Conservation (phyloP, 2,113 vertebrate species). For the Solea senegalensis region DNA sequence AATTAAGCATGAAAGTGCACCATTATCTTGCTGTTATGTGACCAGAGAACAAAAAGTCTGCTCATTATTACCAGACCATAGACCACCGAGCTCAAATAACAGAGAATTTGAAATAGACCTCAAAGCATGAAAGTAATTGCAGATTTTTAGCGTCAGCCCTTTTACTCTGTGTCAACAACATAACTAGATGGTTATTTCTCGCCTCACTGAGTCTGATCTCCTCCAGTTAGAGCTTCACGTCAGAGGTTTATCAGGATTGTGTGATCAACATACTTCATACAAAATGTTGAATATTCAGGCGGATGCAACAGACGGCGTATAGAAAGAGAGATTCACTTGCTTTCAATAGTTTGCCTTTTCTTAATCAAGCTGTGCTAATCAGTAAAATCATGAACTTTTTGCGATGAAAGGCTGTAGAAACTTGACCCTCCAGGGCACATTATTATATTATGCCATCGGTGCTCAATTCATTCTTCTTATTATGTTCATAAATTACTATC, state of each 20-base stretch:
- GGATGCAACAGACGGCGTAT: too few relatives aligned
- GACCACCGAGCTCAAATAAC: slow-evolving; percentile 6
- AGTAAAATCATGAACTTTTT: slow-evolving; percentile 11
- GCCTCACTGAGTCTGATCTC: slow-evolving; percentile 8
- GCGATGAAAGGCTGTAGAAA: slow-evolving; percentile 11
- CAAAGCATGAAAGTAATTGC: not conserved
- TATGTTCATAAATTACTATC: too few relatives aligned
- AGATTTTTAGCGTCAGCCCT: too few relatives aligned
- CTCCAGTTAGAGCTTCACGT: not conserved
- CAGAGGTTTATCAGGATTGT: not conserved
- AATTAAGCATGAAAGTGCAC: not conserved
- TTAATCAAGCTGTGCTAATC: slow-evolving; percentile 26
- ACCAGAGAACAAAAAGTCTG: not conserved
- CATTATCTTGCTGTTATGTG: not conserved
- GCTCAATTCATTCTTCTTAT: too few relatives aligned
- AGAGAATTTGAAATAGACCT: not conserved
- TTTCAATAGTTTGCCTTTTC: slow-evolving; percentile 43
- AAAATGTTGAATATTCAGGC: slow-evolving; percentile 29
- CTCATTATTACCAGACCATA: not conserved
- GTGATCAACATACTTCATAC: not conserved
- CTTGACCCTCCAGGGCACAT: not conserved
- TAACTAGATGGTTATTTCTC: slow-evolving; percentile 10
- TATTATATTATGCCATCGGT: not conserved
- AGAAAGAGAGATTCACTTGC: too few relatives aligned
- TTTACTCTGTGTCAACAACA: not conserved